A percentile compares a stretch with the other conserved stretches of the same genome.
Conservation (phyloP, 2,888 invertebrate species). For the Theretra japonica region DNA sequence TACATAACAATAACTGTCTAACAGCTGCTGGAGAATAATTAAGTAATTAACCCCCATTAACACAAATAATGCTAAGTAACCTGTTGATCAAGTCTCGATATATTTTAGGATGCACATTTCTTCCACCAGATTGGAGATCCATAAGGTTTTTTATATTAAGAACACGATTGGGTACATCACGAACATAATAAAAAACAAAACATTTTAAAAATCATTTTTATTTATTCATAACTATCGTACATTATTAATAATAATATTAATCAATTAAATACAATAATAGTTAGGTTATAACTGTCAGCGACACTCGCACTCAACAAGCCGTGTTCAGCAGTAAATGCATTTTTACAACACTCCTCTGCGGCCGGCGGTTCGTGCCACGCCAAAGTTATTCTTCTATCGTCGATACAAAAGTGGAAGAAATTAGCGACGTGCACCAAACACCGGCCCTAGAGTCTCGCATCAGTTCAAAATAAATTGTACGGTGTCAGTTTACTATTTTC, state of each 20-base stretch:
- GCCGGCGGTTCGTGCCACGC: neutral
- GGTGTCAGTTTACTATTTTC: neutral
- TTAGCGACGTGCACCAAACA: neutral
- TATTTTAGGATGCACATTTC: no score
- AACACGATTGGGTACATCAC: no score
- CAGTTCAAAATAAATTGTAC: slow-evolving; percentile 5
- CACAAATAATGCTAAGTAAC: no score
- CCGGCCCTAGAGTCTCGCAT: slow-evolving; percentile 1
- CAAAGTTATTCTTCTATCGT: neutral
- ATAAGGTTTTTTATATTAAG: no score
- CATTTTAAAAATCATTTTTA: slow-evolving; percentile 82
- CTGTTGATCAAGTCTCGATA: no score
- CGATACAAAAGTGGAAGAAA: neutral
- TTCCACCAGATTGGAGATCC: no score
- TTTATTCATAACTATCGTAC: slow-evolving; percentile 83
- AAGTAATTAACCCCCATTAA: no score
- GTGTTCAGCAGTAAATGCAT: slow-evolving; percentile 70
- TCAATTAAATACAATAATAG: slow-evolving; percentile 75
- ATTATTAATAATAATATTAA: slow-evolving; percentile 69
- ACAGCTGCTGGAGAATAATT: no score
- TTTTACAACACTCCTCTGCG: slow-evolving; percentile 44
- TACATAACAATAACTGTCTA: no score
- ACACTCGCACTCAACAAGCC: slow-evolving; percentile 64
- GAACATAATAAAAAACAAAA: slow-evolving; percentile 47
- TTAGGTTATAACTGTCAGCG: slow-evolving; percentile 70